Base-by-base conservation (phyloP, 2,888 invertebrate species). In the Cheilosia urbana region DNA sequence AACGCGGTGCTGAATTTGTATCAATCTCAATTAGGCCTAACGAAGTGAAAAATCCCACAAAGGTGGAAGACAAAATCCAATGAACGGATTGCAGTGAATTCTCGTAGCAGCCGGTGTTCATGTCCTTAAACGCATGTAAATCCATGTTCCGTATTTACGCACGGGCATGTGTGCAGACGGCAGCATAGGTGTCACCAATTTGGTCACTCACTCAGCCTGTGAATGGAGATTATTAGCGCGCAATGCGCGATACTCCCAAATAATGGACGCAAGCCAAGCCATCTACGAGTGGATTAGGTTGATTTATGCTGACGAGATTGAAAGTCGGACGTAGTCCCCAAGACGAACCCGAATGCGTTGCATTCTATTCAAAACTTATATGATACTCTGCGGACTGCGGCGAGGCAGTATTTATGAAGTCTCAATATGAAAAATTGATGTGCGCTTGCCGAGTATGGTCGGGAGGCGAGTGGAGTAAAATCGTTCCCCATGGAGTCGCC, bases 201-300 rank as follows among this genome's bases (percentile, higher is more conserved):
- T 85, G 77, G 85, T 85, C 71, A 77, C 76, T 85, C 76, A 85
- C 76, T 76, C 81, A 85, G 81, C 66, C 85, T 85, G 58, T 68
- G 81, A 66, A 85, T 85, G 81, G 85, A 81, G 85, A 81, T 85
- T 85, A 85, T 85, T 85, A 85, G 81, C 81, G 76, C 85, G 85
- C 84, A 84, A 81, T 85, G 84, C 65, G 76, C 65, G 76, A 71
- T 81, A 79, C 75, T 75, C 81, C 57, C 55, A 68, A 77, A 53
- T 17, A 42, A 45, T 69, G 53, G 62, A 71, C 65, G 51, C 76
- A 53, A 66, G 37, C 63, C 73, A 53, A 42, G 68, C 72, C 78
- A 79, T 83, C 75, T 58, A 66, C 19, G 47, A 34, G 27, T 34
- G 57, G 51, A 24, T 63, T 75, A 55, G 13, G 53, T 75, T 68